Conservation (phyloP, 1,140 invertebrate genomes). For the Pseudomyrmex pallidus region DNA sequence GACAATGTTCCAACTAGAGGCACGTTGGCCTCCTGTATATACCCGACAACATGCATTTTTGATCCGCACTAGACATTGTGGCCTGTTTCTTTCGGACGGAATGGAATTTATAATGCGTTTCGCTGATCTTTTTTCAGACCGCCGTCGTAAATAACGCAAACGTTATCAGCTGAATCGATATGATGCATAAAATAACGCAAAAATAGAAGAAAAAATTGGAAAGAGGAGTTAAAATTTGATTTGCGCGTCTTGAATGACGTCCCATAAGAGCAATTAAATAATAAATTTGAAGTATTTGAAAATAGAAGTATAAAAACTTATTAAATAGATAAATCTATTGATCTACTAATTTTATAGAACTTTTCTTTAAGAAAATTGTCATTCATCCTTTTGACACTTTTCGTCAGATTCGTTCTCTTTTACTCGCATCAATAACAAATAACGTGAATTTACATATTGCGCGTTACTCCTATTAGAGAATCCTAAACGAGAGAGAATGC, state of each 20-base stretch:
- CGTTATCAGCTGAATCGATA: slow-evolving; percentile 7
- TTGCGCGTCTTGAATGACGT: too few species aligned
- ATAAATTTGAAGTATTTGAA: too few species aligned
- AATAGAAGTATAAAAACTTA: too few species aligned
- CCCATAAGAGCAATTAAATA: too few species aligned
- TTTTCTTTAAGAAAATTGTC: too few species aligned
- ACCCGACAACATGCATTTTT: not conserved
- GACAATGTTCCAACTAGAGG: not conserved
- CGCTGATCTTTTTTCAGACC: not conserved
- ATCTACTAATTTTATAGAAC: too few species aligned
- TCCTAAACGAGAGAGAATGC: slow-evolving; percentile 54
- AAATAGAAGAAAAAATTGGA: not conserved
- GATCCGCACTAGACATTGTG: slow-evolving; percentile 10
- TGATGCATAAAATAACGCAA: not conserved
- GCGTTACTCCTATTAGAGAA: slow-evolving; percentile 6
- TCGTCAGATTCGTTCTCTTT: not conserved
- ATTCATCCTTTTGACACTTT: not conserved
- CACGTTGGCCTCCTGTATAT: not conserved
- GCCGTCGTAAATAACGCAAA: not conserved
- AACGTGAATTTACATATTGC: not conserved
- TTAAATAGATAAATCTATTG: too few species aligned
- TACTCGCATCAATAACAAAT: not conserved
- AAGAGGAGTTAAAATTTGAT: too few species aligned
- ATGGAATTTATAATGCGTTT: slow-evolving; percentile 41
- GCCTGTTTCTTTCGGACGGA: slow-evolving; percentile 6